Evolutionary conservation across 1,140 invertebrate species (phyloP).

Genomic region (Drosophila miranda): DNA sequence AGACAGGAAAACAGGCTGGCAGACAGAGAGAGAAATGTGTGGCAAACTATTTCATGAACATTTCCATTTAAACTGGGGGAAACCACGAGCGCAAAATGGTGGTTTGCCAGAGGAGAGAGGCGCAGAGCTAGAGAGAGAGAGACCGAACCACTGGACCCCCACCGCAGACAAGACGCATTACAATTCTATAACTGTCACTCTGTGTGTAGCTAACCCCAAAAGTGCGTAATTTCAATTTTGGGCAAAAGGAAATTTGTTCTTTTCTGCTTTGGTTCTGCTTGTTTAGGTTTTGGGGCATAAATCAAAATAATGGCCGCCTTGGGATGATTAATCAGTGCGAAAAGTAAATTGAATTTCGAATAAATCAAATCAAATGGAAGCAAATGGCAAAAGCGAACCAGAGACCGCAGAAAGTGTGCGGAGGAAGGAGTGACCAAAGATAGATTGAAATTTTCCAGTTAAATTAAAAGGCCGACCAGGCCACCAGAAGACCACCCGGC

Average conservation of each 20-base stretch:
- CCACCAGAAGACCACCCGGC: not conserved
- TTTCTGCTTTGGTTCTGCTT: conserved; percentile 13
- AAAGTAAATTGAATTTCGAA: conserved; percentile 75
- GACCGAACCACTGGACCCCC: not conserved
- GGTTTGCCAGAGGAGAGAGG: not conserved
- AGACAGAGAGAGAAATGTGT: conserved; percentile 9
- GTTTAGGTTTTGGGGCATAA: conserved; percentile 53
- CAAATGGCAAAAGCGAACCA: not conserved
- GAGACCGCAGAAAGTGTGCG: not conserved
- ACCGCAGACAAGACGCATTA: conserved; percentile 75
- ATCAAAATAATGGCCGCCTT: conserved; percentile 71
- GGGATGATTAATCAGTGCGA: conserved; percentile 72
- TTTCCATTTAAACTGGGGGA: conserved; percentile 39
- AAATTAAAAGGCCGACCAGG: conserved; percentile 36
- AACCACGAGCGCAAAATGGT: conserved; percentile 22
- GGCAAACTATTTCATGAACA: conserved; percentile 47
- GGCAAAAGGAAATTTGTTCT: conserved; percentile 22
- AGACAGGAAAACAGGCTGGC: not conserved
- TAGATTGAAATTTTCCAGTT: conserved; percentile 50
- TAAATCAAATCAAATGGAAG: conserved; percentile 64
- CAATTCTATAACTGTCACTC: conserved; percentile 76
- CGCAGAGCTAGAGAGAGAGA: no score
- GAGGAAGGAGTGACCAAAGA: conserved; percentile 26
- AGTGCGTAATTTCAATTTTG: conserved; percentile 59
- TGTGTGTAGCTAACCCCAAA: conserved; percentile 67